phyloP scores from a whole-genome alignment of 2,113 vertebrate species.

The Paradoxurus hermaphroditus region DNA sequence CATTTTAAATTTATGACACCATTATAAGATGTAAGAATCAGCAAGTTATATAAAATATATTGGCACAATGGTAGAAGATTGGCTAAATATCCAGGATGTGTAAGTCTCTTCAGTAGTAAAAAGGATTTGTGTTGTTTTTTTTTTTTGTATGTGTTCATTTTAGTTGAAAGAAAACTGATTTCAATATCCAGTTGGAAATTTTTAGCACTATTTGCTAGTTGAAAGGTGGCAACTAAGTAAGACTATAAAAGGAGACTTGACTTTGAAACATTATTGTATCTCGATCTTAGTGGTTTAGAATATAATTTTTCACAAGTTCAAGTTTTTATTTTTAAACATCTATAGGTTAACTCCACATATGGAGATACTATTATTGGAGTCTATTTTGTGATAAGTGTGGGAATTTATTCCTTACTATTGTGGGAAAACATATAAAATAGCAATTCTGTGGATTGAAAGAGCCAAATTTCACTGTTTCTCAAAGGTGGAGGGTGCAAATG shows the following conservation, averaged over 20 bases:
- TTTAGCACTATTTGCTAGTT: not conserved
- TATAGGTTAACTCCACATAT: not conserved
- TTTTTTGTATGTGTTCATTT: not conserved
- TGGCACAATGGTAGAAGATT: not conserved
- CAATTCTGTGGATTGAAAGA: not conserved
- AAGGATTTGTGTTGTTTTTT: not conserved
- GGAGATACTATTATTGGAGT: not conserved
- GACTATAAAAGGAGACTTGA: not conserved
- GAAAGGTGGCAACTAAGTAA: not conserved
- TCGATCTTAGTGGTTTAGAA: not conserved
- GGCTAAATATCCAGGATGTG: not conserved
- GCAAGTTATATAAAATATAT: not conserved
- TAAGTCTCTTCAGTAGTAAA: not conserved
- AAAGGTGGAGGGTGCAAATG: not conserved
- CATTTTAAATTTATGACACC: not conserved
- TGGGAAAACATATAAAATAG: conserved; percentile 13
- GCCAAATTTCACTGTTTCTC: not conserved
- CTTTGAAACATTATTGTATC: not conserved
- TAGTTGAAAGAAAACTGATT: not conserved
- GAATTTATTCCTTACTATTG: not conserved
- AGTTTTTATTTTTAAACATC: not conserved
- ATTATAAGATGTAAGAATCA: not conserved
- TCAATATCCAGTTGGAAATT: not conserved
- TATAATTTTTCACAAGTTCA: not conserved
- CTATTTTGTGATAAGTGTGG: not conserved